Evolutionary conservation across 64 coral and sea anemone genomes (phyloP).

Genomic region (Hydrozoanthus tunicans): DNA sequence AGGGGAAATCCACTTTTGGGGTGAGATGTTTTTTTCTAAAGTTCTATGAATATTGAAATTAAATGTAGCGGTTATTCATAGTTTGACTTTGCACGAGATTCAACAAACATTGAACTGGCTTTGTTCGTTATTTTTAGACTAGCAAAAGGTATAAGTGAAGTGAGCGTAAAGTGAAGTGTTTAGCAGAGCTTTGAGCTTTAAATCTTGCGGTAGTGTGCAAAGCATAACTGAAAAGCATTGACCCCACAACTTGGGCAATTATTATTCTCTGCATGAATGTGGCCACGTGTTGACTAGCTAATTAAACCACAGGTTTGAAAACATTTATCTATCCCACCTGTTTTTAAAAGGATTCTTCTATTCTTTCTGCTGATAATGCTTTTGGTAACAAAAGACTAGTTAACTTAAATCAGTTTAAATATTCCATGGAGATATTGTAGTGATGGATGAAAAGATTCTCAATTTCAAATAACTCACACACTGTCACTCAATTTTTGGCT

Average conservation of each 20-base stretch:
- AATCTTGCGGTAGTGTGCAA: background rate
- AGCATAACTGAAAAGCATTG: background rate
- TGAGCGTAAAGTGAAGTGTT: too few species aligned
- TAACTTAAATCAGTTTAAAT: slow-evolving; percentile 5
- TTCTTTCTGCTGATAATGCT: background rate
- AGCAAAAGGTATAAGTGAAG: too few species aligned
- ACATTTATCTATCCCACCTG: slow-evolving; percentile 21
- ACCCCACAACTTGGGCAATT: background rate
- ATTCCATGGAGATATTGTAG: too few species aligned
- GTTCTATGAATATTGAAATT: background rate
- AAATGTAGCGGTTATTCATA: background rate
- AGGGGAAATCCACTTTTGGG: slow-evolving; percentile 34
- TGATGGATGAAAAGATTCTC: too few species aligned
- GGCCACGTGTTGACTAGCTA: slow-evolving; percentile 16
- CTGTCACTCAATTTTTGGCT: too few species aligned
- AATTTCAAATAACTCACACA: too few species aligned
- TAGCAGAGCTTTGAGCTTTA: background rate
- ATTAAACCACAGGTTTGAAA: slow-evolving; percentile 36
- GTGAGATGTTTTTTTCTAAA: background rate
- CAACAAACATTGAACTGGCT: background rate
- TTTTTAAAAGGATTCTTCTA: slow-evolving; percentile 15
- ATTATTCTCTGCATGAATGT: slow-evolving; percentile 8
- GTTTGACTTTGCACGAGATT: background rate
- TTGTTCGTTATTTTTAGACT: too few species aligned
- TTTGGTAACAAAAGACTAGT: background rate